Conservation (phyloP, 2,797 vertebrate genomes). For the Takifugu ocellatus region DNA sequence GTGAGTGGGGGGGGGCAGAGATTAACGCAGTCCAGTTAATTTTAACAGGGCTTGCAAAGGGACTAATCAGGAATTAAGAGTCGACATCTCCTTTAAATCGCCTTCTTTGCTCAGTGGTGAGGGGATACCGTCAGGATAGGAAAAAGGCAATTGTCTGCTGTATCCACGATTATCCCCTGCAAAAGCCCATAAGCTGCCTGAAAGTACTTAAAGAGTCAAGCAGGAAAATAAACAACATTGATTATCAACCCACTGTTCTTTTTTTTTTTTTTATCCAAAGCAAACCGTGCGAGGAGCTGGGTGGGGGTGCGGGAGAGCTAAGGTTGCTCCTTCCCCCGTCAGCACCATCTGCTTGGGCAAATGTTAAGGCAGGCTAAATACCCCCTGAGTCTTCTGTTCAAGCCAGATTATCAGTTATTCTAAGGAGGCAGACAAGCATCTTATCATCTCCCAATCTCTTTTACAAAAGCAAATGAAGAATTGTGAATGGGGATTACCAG, state of each 20-base stretch:
- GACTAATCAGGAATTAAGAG: conserved; percentile 87
- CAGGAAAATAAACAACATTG: conserved; percentile 90
- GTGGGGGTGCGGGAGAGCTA: conserved; percentile 35
- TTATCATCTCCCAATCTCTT: conserved; percentile 77
- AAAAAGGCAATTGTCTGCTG: conserved; percentile 85
- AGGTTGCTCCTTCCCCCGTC: conserved; percentile 65
- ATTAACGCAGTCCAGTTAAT: conserved; percentile 83
- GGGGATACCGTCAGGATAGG: conserved; percentile 77
- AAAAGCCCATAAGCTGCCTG: conserved; percentile 86
- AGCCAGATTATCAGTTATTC: conserved; percentile 83
- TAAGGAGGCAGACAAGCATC: conserved; percentile 68
- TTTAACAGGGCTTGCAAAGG: conserved; percentile 79
- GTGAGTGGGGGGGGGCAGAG: conserved; percentile 54
- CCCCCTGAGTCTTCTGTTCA: conserved; percentile 78
- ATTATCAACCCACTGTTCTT: conserved; percentile 84
- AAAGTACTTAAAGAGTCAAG: conserved; percentile 86
- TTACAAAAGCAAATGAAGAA: conserved; percentile 81
- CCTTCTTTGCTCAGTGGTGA: conserved; percentile 68
- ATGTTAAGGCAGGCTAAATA: conserved; percentile 81
- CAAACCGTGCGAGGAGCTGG: conserved; percentile 59
- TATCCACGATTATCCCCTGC: conserved; percentile 81
- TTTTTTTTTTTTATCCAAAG: conserved; percentile 46
- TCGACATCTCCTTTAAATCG: conserved; percentile 78
- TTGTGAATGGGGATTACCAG: conserved; percentile 74
- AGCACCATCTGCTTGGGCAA: conserved; percentile 82